These are phyloP conservation scores for Heliconius erato DNA, from an alignment of 2,888 invertebrate genomes.

Conservation along the genomic window DNA sequence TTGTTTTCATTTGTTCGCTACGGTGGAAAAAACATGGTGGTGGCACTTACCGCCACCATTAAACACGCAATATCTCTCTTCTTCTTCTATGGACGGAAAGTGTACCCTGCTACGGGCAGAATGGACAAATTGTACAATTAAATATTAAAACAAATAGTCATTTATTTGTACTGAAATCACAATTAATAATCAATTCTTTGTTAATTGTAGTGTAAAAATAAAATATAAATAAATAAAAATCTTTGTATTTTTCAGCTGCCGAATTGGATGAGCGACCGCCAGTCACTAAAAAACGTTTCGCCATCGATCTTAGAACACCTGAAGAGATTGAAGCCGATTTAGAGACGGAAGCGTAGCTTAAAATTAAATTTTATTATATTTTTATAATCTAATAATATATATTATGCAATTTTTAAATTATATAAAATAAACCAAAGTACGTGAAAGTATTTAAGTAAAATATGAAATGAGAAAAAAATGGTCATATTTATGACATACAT, in stretches of 20 bases:
- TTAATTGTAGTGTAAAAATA: too few relatives aligned
- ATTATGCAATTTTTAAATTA: background rate
- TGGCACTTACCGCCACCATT: too few relatives aligned
- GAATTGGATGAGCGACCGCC: conserved; percentile 81
- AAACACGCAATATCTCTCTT: too few relatives aligned
- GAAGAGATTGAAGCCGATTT: conserved; percentile 93
- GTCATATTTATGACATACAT: background rate
- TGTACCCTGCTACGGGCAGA: too few relatives aligned
- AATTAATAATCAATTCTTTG: too few relatives aligned
- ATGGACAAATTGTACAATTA: too few relatives aligned
- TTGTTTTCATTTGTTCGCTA: too few relatives aligned
- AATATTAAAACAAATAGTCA: too few relatives aligned
- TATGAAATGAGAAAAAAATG: background rate
- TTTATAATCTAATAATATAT: background rate
- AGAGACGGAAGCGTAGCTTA: conserved; percentile 91
- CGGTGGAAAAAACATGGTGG: too few relatives aligned
- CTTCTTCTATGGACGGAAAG: too few relatives aligned
- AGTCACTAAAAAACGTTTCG: conserved; percentile 88
- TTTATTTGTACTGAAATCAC: too few relatives aligned
- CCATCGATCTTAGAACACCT: conserved; percentile 93
- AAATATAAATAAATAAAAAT: too few relatives aligned
- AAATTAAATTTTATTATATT: background rate
- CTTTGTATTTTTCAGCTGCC: conserved; percentile 49
- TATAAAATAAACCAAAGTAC: background rate
- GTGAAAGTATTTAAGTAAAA: background rate